Evolutionary conservation across 1,140 invertebrate species (phyloP).

Genomic region (Panagrolaimus sp.): DNA sequence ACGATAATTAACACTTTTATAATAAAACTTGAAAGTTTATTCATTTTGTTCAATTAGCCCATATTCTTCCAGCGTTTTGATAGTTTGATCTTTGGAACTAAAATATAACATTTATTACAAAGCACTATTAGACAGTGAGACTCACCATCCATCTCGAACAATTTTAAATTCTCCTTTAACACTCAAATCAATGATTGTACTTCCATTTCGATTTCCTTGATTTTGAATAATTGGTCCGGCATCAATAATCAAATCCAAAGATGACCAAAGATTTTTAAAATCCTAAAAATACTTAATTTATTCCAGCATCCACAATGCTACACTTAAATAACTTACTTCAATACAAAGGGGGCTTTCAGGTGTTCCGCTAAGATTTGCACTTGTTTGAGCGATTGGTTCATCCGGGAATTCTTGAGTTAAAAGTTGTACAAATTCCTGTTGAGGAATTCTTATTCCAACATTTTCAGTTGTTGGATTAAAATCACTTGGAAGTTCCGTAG

Average conservation of each 20-base stretch:
- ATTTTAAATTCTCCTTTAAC: neutral
- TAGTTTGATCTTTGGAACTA: too few species aligned
- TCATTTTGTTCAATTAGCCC: too few species aligned
- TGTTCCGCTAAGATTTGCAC: neutral
- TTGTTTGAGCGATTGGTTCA: slow-evolving; percentile 5
- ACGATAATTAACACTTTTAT: too few species aligned
- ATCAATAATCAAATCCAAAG: slow-evolving; percentile 2
- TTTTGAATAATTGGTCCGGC: neutral
- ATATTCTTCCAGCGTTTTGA: too few species aligned
- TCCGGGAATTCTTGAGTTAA: neutral
- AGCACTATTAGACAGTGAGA: too few species aligned
- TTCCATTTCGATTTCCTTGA: neutral
- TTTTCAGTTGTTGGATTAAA: neutral
- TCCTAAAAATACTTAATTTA: neutral
- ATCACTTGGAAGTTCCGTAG: neutral
- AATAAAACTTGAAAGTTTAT: too few species aligned
- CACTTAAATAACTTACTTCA: neutral
- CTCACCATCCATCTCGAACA: neutral
- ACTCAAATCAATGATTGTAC: slow-evolving; percentile 3
- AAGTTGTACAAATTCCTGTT: neutral
- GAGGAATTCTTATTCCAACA: neutral
- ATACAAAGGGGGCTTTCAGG: neutral
- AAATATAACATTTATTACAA: too few species aligned
- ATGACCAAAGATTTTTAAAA: slow-evolving; percentile 1
- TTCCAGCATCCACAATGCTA: too few species aligned